Percentiles rank a stretch among this genome's conserved stretches.
These are phyloP conservation scores for Harpagifer antarcticus DNA, from an alignment of 2,797 vertebrate species.

Conservation along the genomic window DNA sequence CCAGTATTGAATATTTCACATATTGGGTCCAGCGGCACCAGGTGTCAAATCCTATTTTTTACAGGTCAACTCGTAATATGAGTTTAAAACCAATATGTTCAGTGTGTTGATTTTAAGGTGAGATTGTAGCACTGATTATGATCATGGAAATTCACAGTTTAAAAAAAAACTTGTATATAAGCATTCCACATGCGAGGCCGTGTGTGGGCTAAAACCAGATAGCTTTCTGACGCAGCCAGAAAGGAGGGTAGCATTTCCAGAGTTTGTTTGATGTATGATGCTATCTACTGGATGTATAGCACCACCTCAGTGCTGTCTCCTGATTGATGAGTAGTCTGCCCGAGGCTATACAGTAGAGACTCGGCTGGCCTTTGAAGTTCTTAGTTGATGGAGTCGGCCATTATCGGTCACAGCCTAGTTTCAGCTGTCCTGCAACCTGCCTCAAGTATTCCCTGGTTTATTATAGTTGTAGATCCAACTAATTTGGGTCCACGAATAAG, in stretches of 20 bases:
- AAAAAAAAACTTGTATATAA: conserved; percentile 29
- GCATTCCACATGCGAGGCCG: conserved; percentile 37
- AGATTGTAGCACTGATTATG: conserved; percentile 24
- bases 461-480: conserved; percentile 13
- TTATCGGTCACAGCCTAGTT: conserved; percentile 51
- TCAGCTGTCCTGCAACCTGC: conserved; percentile 30
- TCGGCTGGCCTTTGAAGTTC: conserved; percentile 64
- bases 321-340: conserved; percentile 67
- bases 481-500: conserved; percentile 40
- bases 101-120: conserved; percentile 8
- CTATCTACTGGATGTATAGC: conserved; percentile 75
- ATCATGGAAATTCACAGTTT: conserved; percentile 10
- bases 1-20: conserved; percentile 36
- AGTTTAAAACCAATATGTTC: conserved; percentile 20
- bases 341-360: conserved; percentile 63
- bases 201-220: conserved; percentile 59
- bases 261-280: conserved; percentile 77
- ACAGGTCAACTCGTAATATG: background rate
- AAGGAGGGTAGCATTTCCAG: conserved; percentile 58
- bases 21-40: conserved; percentile 18
- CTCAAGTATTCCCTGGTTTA: conserved; percentile 42
- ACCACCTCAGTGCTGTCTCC: conserved; percentile 67
- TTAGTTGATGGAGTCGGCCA: conserved; percentile 59
- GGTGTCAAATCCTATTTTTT: conserved; percentile 20
- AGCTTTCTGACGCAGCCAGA: conserved; percentile 34